Evolutionary conservation across 2,888 invertebrate genomes (phyloP), one percentile per base, ranked within the genome.

Genomic region (Hydriomena furcata): DNA sequence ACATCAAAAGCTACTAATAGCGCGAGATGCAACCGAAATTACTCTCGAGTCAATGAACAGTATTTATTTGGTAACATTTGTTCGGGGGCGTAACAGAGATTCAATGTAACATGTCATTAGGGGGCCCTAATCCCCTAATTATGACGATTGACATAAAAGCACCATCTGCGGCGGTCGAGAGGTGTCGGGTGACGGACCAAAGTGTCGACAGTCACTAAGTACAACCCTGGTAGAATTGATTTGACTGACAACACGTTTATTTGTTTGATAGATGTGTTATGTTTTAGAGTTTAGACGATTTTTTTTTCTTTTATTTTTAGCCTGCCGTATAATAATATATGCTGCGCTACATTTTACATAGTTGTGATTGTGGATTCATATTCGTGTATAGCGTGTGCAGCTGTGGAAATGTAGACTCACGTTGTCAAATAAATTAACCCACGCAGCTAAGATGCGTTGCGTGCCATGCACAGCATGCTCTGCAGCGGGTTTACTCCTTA

Each of bases 91-190:
- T 83, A 76, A 84, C 76, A 72, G 71, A 80, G 80, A 82, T 84
- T 86, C 85, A 84, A 84, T 84, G 83, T 84, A 85, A 84, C 86
- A 74, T 84, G 84, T 85, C 85, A 86, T 90, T 85, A 88, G 82
- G 81, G 85, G 81, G 76, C 61, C 71, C 73, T 85, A 87, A 89
- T 87, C 87, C 88, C 81, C 87, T 90, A 89, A 90, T 89, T 88
- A 90, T 86, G 88, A 86, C 88, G 82, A 89, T 89, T 89, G 90
- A 86, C 87, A 89, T 87, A 76, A 87, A 87, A 82, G 84, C 86
- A 68, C 84, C 88, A 89, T 89, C 89, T 90, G 89, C 84, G 84
- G 84, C 78, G 65, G 71, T 57, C 63, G 75, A 64, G 81, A 84
- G 82, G 89, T 88, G 88, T 89, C 88, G 82, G 83, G 73, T 90